These are phyloP conservation scores for Anseranas semipalmata DNA, from an alignment of 2,113 vertebrate species.

Conservation along the genomic window DNA sequence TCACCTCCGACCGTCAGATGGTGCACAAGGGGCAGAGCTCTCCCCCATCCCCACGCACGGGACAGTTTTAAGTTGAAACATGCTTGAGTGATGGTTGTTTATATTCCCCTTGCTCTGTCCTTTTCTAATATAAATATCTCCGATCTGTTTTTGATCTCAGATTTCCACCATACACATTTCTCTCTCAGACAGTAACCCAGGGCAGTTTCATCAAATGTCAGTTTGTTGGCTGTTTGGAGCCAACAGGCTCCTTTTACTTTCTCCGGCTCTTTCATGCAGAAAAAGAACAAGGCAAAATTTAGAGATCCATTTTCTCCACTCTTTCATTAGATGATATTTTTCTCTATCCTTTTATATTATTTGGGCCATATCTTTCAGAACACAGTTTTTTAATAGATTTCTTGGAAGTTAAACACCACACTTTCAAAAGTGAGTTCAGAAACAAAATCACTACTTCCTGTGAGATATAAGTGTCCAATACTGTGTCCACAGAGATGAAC, in stretches of 20 bases:
- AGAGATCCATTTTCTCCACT: neutral
- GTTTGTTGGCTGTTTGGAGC: neutral
- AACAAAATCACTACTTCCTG: neutral
- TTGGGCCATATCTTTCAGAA: neutral
- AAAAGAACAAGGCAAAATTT: neutral
- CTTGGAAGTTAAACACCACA: neutral
- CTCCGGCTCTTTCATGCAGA: neutral
- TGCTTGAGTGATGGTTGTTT: neutral
- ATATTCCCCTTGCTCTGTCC: neutral
- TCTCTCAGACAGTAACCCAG: neutral
- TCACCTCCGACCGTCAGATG: accelerated
- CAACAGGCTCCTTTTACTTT: neutral
- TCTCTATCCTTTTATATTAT: neutral
- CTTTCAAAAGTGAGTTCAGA: neutral
- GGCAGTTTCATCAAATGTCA: neutral
- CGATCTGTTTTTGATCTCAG: neutral
- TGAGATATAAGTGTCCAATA: neutral
- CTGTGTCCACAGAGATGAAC: accelerated
- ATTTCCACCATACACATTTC: accelerated
- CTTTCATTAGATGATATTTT: neutral
- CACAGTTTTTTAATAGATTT: neutral
- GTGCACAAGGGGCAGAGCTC: neutral
- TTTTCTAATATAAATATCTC: neutral
- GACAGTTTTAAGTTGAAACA: neutral
- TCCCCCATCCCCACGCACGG: accelerated